Evolutionary conservation across 2,888 invertebrate genomes (phyloP), one percentile per base, ranked within the genome.

Genomic region (Diploptera punctata): DNA sequence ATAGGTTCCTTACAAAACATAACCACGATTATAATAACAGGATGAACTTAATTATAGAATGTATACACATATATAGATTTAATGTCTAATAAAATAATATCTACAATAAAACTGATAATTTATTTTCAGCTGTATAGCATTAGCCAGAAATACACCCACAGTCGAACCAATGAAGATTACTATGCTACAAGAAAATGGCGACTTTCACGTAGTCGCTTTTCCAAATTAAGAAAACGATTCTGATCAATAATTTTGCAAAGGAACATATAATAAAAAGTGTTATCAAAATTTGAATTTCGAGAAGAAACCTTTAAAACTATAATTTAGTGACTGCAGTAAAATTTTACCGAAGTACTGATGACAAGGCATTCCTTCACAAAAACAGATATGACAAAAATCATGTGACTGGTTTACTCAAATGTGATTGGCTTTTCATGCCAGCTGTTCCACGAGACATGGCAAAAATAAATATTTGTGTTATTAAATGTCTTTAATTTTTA

Each of bases 111-210:
- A 10, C 4, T 49, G 19, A 49, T 9, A 49, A 31, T 57, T 26
- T 31, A 57, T 57, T 57, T 54, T 29, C 57, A 57, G n/a, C 26
- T 65, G 44, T 29, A 65, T n/a, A n/a, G 47, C 24, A 26, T 29
- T 47, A 29, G 38, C 65, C 47, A 65, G 44, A 65, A 65, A 47
- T 65, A 47, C 65, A 65, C 47, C 65, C 47, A 47, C 44, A n/a
- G 29, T n/a, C 47, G 26, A 24, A 47, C 65, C 65, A 65, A 47
- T 47, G 21, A 65, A 26, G 26, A 65, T 29, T 26, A 33, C 47
- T 47, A 65, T 18, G 26, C 65, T 26, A 47, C 65, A 44, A 65
- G 65, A 65, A 65, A 65, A 65, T 65, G 65, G 65, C 65, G 65
- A 47, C 65, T 47, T 65, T 47, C 65, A 16, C 3, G 65, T 26